Evolutionary conservation across 2,113 vertebrate species (phyloP), one percentile per base, ranked within the genome.

Genomic region (Corythornis vintsioides): DNA sequence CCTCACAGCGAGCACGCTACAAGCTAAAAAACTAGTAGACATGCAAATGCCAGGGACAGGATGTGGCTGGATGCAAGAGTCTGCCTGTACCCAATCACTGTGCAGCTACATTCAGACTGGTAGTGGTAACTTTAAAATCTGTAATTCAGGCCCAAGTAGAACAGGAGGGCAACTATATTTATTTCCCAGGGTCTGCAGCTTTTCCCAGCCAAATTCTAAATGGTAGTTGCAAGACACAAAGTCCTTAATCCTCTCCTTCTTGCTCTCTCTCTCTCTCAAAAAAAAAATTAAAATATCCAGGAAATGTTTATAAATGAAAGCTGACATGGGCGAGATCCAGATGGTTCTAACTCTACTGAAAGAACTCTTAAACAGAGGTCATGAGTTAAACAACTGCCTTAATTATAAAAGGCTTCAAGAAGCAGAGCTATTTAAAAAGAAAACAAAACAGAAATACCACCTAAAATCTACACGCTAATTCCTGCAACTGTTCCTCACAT

Each of bases 221-320:
- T 10, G 64, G 52, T 79, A 85, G 75, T 76, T 86, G 52, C 65
- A 89, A 93, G 78, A 64, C 71, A 70, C 28, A 13, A 33, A 80
- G 73, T 60, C 59, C 29, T 76, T 73, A 73, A 69, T 92, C 42
- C 19, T 87, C 43, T 70, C 25, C 13, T 6, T 89, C 72, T 53
- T 42, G 17, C 0, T 1, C 2, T 8, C 42, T 43, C 33, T 78
- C n/a, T 17, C 9, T 38, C 38, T 38, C 38, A 9, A 79, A 85
- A 42, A 80, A 83, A 7, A 64, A 52, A 16, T 11, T 28, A 84
- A 74, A 75, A 12, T 40, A 24, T 20, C 16, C 48, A 56, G 72
- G 64, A 76, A 77, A 83, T 80, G 22, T 77, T 92, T 93, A 56
- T n/a, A 89, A 90, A 79, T 63, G 61, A 72, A 78, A 95, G 55